Evolutionary conservation across 2,888 invertebrate species (phyloP).

Genomic region (Amphiduros pacificus): DNA sequence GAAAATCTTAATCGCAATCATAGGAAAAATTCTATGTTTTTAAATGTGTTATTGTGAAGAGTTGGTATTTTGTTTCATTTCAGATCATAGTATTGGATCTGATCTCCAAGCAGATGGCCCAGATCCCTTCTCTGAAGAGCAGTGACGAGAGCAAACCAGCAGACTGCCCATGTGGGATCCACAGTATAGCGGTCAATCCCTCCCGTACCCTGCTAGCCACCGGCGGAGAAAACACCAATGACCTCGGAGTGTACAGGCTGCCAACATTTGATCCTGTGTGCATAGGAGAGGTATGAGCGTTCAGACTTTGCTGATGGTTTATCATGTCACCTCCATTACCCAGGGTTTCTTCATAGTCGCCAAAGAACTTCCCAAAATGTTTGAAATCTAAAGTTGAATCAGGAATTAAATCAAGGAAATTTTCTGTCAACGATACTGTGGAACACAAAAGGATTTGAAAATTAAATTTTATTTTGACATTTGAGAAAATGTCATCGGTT

Average conservation of each 20-base stretch:
- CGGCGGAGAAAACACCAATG: conserved; percentile 88
- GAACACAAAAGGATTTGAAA: too few relatives aligned
- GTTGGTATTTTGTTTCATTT: conserved; percentile 32
- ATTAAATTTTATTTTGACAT: too few relatives aligned
- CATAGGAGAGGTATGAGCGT: conserved; percentile 73
- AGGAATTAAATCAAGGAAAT: too few relatives aligned
- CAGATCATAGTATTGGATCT: conserved; percentile 91
- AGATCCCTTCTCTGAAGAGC: conserved; percentile 77
- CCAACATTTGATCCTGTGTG: conserved; percentile 94
- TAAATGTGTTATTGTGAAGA: not conserved
- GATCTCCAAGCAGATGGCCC: conserved; percentile 80
- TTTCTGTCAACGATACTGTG: too few relatives aligned
- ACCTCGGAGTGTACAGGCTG: conserved; percentile 84
- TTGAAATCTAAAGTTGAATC: too few relatives aligned
- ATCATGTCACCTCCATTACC: too few relatives aligned
- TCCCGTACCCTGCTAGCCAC: conserved; percentile 85
- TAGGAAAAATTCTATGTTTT: too few relatives aligned
- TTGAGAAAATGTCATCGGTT: too few relatives aligned
- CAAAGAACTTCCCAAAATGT: too few relatives aligned
- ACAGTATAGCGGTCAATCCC: conserved; percentile 92
- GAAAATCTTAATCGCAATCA: too few relatives aligned
- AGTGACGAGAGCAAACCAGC: conserved; percentile 49
- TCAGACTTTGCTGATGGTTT: too few relatives aligned
- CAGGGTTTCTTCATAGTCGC: too few relatives aligned
- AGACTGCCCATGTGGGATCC: conserved; percentile 76